phyloP scores from a whole-genome alignment of 2,797 vertebrate genomes.

The Amphiprion clarkii region DNA sequence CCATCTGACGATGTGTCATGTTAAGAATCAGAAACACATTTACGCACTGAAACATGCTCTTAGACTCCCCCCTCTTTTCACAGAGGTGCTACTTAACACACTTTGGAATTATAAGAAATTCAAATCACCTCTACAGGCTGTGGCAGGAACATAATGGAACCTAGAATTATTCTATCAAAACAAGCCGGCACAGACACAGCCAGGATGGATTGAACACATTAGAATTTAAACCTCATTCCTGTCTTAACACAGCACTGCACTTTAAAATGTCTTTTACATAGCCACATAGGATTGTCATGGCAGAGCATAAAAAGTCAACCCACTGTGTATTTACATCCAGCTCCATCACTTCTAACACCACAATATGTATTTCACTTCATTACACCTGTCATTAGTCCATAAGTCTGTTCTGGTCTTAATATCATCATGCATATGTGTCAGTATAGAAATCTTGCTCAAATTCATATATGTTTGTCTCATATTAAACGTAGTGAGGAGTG shows the following conservation, averaged over 20 bases:
- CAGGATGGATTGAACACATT: slow-evolving; percentile 77
- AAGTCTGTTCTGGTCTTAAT: neutral
- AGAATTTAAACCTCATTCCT: slow-evolving; percentile 73
- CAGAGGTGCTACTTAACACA: slow-evolving; percentile 85
- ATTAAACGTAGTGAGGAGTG: too few relatives aligned
- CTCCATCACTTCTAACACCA: slow-evolving; percentile 30
- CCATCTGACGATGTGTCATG: slow-evolving; percentile 72
- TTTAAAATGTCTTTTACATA: slow-evolving; percentile 57
- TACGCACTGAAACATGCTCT: slow-evolving; percentile 73
- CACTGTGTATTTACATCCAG: slow-evolving; percentile 4
- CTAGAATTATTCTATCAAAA: slow-evolving; percentile 89
- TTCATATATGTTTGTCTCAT: too few relatives aligned
- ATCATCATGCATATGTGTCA: neutral
- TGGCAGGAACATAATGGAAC: slow-evolving; percentile 87
- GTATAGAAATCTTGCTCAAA: neutral
- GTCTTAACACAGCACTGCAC: slow-evolving; percentile 69
- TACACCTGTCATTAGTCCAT: neutral
- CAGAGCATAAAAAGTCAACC: slow-evolving; percentile 20
- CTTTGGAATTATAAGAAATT: slow-evolving; percentile 83
- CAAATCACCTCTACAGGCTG: slow-evolving; percentile 76
- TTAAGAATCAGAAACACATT: slow-evolving; percentile 82
- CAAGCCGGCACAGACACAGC: slow-evolving; percentile 66
- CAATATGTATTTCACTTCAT: slow-evolving; percentile 15
- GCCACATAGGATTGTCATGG: slow-evolving; percentile 46
- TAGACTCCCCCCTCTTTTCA: slow-evolving; percentile 64